phyloP scores from a whole-genome alignment of 2,888 invertebrate species.

The Drosophila anceps region DNA sequence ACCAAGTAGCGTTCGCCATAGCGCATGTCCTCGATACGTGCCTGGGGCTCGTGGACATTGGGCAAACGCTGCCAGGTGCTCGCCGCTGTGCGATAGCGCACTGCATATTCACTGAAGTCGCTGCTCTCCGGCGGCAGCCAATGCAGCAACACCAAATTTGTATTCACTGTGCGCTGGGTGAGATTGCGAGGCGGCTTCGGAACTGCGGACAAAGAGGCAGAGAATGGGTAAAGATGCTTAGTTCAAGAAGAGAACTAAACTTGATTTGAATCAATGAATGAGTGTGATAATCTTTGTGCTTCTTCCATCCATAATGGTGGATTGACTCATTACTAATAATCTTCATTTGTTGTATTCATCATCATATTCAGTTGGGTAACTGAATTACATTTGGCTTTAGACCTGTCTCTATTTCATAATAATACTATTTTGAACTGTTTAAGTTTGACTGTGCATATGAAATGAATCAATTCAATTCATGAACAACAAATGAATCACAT shows the following conservation, averaged over 20 bases:
- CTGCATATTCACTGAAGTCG: slow-evolving; percentile 90
- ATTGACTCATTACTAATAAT: background rate
- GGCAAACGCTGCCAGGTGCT: slow-evolving; percentile 90
- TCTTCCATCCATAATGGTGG: background rate
- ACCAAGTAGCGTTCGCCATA: slow-evolving; percentile 95
- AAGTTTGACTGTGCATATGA: no score
- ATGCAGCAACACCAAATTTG: slow-evolving; percentile 91
- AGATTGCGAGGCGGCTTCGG: slow-evolving; percentile 93
- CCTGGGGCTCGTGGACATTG: slow-evolving; percentile 89
- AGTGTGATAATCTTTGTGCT: no score
- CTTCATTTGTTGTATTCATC: background rate
- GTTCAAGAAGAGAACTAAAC: no score
- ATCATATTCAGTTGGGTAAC: background rate
- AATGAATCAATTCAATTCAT: no score
- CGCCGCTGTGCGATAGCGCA: slow-evolving; percentile 92
- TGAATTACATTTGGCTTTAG: background rate
- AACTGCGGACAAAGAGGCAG: slow-evolving; percentile 85
- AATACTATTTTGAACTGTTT: no score
- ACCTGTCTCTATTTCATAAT: no score
- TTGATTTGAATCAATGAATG: background rate
- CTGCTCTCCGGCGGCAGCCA: slow-evolving; percentile 90
- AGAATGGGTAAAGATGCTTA: background rate
- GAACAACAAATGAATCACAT: no score
- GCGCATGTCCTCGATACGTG: slow-evolving; percentile 93
- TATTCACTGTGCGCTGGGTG: slow-evolving; percentile 91